A percentile compares a stretch with the other conserved stretches of the same genome.
Evolutionary conservation across 2,113 vertebrate genomes (phyloP).

Genomic region (Ceyx cyanopectus): DNA sequence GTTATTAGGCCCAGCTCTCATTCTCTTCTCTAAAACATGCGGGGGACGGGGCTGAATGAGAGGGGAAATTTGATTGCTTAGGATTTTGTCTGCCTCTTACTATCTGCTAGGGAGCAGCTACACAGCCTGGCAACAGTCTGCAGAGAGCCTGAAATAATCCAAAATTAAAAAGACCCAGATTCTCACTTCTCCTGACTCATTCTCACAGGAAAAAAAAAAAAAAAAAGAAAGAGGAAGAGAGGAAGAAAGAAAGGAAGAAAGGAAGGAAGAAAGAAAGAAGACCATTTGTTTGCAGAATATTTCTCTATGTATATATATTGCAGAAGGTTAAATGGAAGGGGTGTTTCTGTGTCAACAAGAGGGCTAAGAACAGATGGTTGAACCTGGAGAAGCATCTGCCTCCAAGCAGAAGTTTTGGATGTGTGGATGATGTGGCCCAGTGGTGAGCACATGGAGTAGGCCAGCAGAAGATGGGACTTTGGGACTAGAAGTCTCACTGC

Average conservation of each 20-base stretch:
- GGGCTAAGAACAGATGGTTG: conserved; percentile 10
- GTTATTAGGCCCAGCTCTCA: neutral
- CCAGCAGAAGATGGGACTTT: neutral
- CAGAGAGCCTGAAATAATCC: neutral
- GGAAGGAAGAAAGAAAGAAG: neutral
- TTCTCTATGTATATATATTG: neutral
- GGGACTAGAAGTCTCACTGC: neutral
- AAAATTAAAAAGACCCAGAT: conserved; percentile 28
- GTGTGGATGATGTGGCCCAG: neutral
- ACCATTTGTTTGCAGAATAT: neutral
- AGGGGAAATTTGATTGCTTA: conserved; percentile 15
- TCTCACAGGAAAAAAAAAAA: neutral
- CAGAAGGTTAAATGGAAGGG: conserved; percentile 47
- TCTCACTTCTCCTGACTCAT: neutral
- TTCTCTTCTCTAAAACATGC: neutral
- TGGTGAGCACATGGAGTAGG: neutral
- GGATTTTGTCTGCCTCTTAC: conserved; percentile 32
- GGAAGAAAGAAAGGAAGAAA: neutral
- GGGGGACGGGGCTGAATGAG: neutral
- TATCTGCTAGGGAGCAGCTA: neutral
- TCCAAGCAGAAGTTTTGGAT: neutral
- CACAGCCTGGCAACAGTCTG: conserved; percentile 16
- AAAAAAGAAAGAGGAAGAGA: neutral
- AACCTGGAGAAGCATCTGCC: neutral
- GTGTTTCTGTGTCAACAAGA: conserved; percentile 59